Evolutionary conservation across 2,888 invertebrate species (phyloP).

Genomic region (Scaptomyza polygonia): DNA sequence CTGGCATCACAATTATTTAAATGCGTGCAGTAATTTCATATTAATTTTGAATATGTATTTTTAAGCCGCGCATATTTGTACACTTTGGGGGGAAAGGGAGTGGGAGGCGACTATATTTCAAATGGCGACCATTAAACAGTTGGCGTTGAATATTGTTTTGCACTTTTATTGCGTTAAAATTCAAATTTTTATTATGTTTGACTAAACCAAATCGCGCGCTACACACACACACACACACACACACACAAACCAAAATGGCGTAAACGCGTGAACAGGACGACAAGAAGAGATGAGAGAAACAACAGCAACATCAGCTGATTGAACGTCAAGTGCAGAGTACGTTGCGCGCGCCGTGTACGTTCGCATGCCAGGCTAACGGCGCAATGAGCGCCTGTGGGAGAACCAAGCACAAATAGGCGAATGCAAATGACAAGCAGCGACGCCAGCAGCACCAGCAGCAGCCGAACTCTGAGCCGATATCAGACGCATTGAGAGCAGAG

Average conservation of each 20-base stretch:
- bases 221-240: conserved; percentile 18
- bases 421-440: conserved; percentile 48
- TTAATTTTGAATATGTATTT: conserved; percentile 76
- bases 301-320: conserved; percentile 7
- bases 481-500: conserved; percentile 38
- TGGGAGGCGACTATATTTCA: conserved; percentile 5
- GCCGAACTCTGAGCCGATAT: conserved; percentile 51
- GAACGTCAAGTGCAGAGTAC: conserved; percentile 20
- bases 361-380: conserved; percentile 68
- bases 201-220: conserved; percentile 44
- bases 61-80: conserved; percentile 63
- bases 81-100: conserved; percentile 1
- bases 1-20: conserved; percentile 68
- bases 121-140: conserved; percentile 51
- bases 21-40: conserved; percentile 76
- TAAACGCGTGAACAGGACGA: conserved; percentile 30
- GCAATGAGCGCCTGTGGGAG: conserved; percentile 74
- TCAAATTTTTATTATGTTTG: conserved; percentile 67
- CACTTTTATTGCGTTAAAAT: conserved; percentile 76
- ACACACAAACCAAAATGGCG: conserved; percentile 37
- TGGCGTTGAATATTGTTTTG: conserved; percentile 48
- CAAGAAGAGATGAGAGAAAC: neutral
- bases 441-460: conserved; percentile 36
- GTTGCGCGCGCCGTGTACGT: conserved; percentile 64
- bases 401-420: conserved; percentile 43